phyloP scores from a whole-genome alignment of 1,140 invertebrate genomes.

The Bactericera cockerelli region DNA sequence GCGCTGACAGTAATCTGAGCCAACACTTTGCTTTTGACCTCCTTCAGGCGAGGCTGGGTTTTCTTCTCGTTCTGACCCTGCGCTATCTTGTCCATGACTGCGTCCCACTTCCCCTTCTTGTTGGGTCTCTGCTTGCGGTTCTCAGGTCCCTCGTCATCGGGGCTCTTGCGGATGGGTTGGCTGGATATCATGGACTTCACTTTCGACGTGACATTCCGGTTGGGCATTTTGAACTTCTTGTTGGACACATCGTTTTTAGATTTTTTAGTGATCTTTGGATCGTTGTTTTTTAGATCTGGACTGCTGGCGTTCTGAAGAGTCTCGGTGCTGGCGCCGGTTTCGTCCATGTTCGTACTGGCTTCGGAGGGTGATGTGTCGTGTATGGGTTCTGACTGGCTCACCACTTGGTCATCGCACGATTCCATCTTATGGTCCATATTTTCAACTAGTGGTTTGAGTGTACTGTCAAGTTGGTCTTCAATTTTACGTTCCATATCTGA shows the following conservation, averaged over 20 bases:
- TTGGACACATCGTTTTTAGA: slow-evolving; percentile 19
- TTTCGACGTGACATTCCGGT: slow-evolving; percentile 53
- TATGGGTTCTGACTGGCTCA: not conserved
- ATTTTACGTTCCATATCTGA: slow-evolving; percentile 29
- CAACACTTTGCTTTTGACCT: slow-evolving; percentile 62
- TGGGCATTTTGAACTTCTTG: slow-evolving; percentile 60
- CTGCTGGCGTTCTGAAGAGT: slow-evolving; percentile 4
- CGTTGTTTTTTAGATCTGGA: not conserved
- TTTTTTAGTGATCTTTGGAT: not conserved
- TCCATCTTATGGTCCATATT: slow-evolving; percentile 1
- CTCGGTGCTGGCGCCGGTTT: slow-evolving; percentile 1
- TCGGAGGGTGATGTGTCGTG: slow-evolving; percentile 1
- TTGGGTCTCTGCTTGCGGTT: slow-evolving; percentile 24
- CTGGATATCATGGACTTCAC: slow-evolving; percentile 49
- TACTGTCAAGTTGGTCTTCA: slow-evolving; percentile 8
- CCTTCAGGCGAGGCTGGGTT: slow-evolving; percentile 46
- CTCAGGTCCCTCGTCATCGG: slow-evolving; percentile 24
- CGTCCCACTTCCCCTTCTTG: slow-evolving; percentile 49
- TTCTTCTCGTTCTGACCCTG: slow-evolving; percentile 39
- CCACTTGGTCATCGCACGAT: not conserved
- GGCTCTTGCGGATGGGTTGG: slow-evolving; percentile 32
- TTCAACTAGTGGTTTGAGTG: not conserved
- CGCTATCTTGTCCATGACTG: slow-evolving; percentile 63
- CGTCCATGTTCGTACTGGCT: not conserved
- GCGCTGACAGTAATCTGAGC: slow-evolving; percentile 16